Evolutionary conservation across 1,140 invertebrate species (phyloP).

Genomic region (Limonius californicus): DNA sequence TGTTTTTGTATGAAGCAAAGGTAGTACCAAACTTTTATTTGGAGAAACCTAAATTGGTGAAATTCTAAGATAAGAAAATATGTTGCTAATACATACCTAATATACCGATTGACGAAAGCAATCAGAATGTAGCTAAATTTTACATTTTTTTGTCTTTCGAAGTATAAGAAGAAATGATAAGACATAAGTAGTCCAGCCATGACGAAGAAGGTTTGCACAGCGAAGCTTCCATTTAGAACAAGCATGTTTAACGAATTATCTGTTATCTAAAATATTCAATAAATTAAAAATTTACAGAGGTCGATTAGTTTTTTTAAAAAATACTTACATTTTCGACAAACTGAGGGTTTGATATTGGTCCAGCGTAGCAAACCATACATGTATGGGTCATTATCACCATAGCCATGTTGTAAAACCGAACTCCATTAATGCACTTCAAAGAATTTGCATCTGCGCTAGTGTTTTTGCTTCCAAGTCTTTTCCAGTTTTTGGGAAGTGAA

Average conservation of each 20-base stretch:
- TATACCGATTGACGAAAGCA: not conserved
- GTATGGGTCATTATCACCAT: constrained; percentile 33
- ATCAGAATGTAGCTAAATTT: not conserved
- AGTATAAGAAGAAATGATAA: not conserved
- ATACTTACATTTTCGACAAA: not conserved
- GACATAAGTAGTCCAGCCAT: not conserved
- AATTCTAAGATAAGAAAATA: no score
- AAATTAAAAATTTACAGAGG: not conserved
- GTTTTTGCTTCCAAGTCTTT: constrained; percentile 24
- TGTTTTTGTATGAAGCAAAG: no score
- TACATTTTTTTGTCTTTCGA: not conserved
- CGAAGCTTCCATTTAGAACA: not conserved
- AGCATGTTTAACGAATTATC: not conserved
- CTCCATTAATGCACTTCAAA: constrained; percentile 32
- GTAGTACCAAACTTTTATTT: no score
- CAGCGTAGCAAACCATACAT: constrained; percentile 26
- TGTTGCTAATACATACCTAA: no score
- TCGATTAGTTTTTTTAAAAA: no score
- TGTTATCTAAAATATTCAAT: not conserved
- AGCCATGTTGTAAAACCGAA: constrained; percentile 34
- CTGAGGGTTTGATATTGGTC: constrained; percentile 22
- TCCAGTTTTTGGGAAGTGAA: constrained; percentile 34
- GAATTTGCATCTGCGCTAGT: constrained; percentile 23
- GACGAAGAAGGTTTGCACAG: not conserved
- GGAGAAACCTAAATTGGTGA: no score